phyloP scores from a whole-genome alignment of 2,113 vertebrate species.

The Boleophthalmus pectinirostris region DNA sequence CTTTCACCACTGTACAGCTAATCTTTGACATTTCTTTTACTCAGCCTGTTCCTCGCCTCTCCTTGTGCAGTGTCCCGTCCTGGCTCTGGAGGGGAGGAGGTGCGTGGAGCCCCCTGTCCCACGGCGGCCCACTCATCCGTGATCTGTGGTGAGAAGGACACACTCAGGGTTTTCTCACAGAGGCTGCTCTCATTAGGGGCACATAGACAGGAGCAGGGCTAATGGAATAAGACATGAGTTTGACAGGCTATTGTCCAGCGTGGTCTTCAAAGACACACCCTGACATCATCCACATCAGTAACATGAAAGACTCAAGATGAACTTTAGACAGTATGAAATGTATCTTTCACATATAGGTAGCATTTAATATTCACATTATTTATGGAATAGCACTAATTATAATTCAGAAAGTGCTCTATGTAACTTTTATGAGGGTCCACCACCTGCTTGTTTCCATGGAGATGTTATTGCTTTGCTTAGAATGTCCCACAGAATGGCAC shows the following conservation, averaged over 20 bases:
- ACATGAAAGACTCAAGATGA: not conserved
- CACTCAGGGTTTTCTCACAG: slow-evolving; percentile 69
- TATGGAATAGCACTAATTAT: not conserved
- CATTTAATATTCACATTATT: not conserved
- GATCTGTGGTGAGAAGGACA: slow-evolving; percentile 67
- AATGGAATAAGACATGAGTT: slow-evolving; percentile 34
- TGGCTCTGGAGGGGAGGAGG: slow-evolving; percentile 7
- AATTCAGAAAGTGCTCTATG: not conserved
- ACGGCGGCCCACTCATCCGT: slow-evolving; percentile 52
- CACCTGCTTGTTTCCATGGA: not conserved
- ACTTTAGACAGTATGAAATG: not conserved
- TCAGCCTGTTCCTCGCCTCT: not conserved
- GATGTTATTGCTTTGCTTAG: not conserved
- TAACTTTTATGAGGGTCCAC: not conserved
- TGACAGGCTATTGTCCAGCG: slow-evolving; percentile 16
- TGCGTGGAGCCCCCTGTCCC: slow-evolving; percentile 21
- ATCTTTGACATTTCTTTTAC: not conserved
- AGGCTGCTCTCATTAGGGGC: slow-evolving; percentile 38
- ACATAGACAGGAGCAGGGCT: slow-evolving; percentile 31
- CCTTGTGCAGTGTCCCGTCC: not conserved
- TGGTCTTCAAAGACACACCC: not conserved
- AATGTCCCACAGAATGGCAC: not conserved
- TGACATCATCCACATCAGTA: not conserved
- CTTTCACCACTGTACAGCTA: not conserved
- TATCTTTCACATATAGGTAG: not conserved